phyloP scores from a whole-genome alignment of 2,797 vertebrate genomes.

The Heliangelus exortis region DNA sequence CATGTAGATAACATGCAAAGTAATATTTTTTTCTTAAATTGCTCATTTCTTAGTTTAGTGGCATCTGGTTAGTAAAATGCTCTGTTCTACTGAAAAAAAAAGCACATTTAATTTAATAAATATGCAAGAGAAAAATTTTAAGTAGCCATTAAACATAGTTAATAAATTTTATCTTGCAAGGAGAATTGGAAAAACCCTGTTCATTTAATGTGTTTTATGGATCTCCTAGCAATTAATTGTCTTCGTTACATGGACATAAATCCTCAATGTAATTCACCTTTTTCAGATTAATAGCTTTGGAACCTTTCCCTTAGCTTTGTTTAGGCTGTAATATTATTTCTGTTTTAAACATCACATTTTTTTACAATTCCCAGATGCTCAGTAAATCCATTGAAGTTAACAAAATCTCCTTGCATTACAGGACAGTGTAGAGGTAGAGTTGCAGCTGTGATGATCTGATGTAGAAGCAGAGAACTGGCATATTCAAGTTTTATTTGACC shows the following conservation, averaged over 20 bases:
- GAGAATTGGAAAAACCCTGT: slow-evolving; percentile 43
- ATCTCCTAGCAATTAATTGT: slow-evolving; percentile 72
- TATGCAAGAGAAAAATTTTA: slow-evolving; percentile 48
- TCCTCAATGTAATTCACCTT: slow-evolving; percentile 27
- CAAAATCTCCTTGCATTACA: neutral
- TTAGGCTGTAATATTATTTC: neutral
- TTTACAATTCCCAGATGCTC: neutral
- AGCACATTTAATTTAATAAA: slow-evolving; percentile 66
- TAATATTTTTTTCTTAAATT: slow-evolving; percentile 19
- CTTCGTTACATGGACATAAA: slow-evolving; percentile 55
- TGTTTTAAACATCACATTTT: neutral
- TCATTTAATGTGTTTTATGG: slow-evolving; percentile 62
- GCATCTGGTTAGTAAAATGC: neutral
- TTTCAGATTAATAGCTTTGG: slow-evolving; percentile 27
- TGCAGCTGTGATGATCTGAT: neutral
- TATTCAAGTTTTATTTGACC: neutral
- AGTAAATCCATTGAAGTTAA: neutral
- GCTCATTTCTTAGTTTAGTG: neutral
- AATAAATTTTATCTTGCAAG: slow-evolving; percentile 65
- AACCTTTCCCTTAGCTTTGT: slow-evolving; percentile 28
- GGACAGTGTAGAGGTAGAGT: neutral
- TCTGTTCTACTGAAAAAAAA: neutral
- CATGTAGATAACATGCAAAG: neutral
- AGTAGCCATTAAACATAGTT: slow-evolving; percentile 65
- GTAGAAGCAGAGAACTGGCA: neutral